Evolutionary conservation across 2,888 invertebrate genomes (phyloP), one percentile per base, ranked within the genome.

Genomic region (Allolobophora icterica): DNA sequence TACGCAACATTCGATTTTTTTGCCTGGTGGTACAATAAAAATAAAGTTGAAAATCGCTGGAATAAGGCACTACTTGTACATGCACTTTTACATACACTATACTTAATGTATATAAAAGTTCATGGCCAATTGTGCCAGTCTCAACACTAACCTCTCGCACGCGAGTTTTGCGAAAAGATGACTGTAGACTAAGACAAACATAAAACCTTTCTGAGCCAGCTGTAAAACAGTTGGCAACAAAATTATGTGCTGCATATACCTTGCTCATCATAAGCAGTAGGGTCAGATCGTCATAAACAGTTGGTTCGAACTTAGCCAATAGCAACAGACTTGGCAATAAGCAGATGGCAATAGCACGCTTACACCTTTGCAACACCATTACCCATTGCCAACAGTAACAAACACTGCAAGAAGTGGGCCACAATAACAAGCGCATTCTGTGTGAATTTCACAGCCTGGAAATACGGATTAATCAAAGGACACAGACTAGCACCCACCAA

Each of bases 311-410:
- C n/a, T n/a, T n/a, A 71, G 71, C 52, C 52, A 52, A 52, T 52
- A 24, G n/a, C 71, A 71, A 71, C 71, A 30, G 71, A 71, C 71
- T 71, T 71, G n/a, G n/a, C 71, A 71, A 71, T n/a, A 71, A 71
- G 71, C 71, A 71, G 71, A 71, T n/a, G 71, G 71, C 8, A 71
- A n/a, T n/a, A 71, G 8, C 71, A 71, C 8, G 71, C 71, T 71
- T n/a, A 71, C 71, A 71, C n/a, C 71, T 71, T 71, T 71, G 71
- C 71, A 71, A 71, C 71, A 71, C 13, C 71, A 71, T 71, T n/a
- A 30, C 71, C n/a, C 6, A 38, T 8, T 8, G n/a, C 30, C 30
- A n/a, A 8, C n/a, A 71, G 71, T 30, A 71, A 71, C 71, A 71
- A 71, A 71, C 8, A 30, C 71, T n/a, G 71, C 71, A 71, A 71